Evolutionary conservation across 35 echinoderm and acorn worm species (phyloP).

Genomic region (Holothuria glaberrima): DNA sequence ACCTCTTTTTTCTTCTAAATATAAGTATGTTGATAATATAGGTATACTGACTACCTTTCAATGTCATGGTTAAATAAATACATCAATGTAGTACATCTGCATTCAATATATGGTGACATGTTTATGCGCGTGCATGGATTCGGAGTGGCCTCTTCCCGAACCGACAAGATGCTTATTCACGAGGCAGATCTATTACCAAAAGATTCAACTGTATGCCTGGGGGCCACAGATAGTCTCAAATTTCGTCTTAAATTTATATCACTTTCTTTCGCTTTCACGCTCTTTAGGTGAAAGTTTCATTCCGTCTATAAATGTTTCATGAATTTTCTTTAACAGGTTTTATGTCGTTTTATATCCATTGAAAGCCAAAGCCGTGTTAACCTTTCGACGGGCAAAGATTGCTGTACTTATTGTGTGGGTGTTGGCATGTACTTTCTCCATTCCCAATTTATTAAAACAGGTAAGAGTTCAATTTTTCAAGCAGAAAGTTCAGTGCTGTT

Average conservation of each 20-base stretch:
- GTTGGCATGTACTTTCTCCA: not conserved
- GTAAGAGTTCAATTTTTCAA: not conserved
- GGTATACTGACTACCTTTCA: no score
- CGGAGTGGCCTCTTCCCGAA: no score
- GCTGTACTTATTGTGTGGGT: conserved; percentile 32
- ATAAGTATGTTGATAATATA: no score
- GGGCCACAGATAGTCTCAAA: not conserved
- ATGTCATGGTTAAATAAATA: no score
- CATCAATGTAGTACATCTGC: no score
- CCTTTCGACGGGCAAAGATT: conserved; percentile 35
- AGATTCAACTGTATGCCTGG: no score
- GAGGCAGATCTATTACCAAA: no score
- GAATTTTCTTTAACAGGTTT: conserved; percentile 27
- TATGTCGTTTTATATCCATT: conserved; percentile 32
- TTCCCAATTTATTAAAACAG: conserved; percentile 49
- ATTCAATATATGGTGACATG: no score
- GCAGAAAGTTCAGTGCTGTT: no score
- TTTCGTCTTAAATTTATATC: not conserved
- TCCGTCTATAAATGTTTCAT: not conserved
- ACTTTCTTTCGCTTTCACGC: not conserved
- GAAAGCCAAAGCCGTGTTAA: conserved; percentile 33
- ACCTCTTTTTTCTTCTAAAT: no score
- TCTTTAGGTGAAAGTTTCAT: not conserved
- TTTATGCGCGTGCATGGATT: no score
- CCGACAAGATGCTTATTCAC: no score